Evolutionary conservation across 1,140 invertebrate genomes (phyloP).

Genomic region (Papilio polytes): DNA sequence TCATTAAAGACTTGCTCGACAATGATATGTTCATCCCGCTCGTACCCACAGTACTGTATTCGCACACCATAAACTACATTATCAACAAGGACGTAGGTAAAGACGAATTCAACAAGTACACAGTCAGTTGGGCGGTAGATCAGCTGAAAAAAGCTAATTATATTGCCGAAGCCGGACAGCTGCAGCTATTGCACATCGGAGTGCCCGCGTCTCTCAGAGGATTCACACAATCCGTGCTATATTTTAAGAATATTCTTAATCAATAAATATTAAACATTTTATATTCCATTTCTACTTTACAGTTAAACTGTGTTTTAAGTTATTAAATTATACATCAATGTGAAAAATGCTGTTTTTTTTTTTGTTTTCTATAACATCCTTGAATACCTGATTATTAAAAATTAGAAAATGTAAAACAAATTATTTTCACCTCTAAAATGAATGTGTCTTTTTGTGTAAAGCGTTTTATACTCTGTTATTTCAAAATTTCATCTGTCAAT

Average conservation of each 20-base stretch:
- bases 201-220: conserved; percentile 61
- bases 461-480: neutral
- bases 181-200: conserved; percentile 55
- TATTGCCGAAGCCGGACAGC: conserved; percentile 68
- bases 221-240: conserved; percentile 65
- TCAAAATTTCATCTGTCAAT: conserved; percentile 11
- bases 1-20: conserved; percentile 69
- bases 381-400: too few species aligned
- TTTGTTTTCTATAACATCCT: neutral
- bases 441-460: too few species aligned
- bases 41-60: conserved; percentile 63
- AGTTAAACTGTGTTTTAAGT: conserved; percentile 42
- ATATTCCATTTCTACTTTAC: conserved; percentile 34
- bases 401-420: too few species aligned
- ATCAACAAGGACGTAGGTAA: conserved; percentile 45
- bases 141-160: conserved; percentile 64
- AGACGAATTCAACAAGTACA: conserved; percentile 49
- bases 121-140: conserved; percentile 54
- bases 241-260: conserved; percentile 60
- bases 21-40: conserved; percentile 65
- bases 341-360: neutral
- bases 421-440: too few species aligned
- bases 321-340: conserved; percentile 51
- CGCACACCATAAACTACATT: conserved; percentile 61
- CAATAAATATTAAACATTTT: conserved; percentile 43